phyloP scores from a whole-genome alignment of 1,140 invertebrate genomes.

The Aphelinus atriplicis region DNA sequence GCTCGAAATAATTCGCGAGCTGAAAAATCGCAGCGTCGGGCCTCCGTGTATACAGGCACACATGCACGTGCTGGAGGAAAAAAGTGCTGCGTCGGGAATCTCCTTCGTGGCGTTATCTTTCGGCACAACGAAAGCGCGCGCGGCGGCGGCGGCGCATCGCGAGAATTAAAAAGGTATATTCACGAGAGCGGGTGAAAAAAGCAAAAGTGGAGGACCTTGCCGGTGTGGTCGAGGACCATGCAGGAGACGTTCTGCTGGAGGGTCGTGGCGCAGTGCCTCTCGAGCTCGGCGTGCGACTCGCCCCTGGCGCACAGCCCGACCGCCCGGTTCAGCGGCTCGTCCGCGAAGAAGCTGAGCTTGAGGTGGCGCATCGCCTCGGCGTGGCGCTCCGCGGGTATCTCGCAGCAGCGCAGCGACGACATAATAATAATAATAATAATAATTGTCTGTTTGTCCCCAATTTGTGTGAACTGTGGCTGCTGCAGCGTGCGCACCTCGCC shows the following conservation, averaged over 20 bases:
- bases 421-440: slow-evolving; percentile 34
- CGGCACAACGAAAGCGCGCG: too few relatives aligned
- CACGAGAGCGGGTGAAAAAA: neutral
- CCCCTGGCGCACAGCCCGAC: slow-evolving; percentile 76
- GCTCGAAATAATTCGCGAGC: too few relatives aligned
- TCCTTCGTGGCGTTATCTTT: too few relatives aligned
- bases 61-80: too few relatives aligned
- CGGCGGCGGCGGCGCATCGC: too few relatives aligned
- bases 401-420: slow-evolving; percentile 53
- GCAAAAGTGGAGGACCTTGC: slow-evolving; percentile 63
- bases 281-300: slow-evolving; percentile 75
- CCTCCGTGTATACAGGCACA: too few relatives aligned
- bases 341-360: slow-evolving; percentile 78
- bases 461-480: neutral
- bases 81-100: too few relatives aligned
- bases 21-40: too few relatives aligned
- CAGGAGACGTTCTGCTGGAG: slow-evolving; percentile 77
- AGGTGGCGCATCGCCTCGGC: slow-evolving; percentile 76
- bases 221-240: slow-evolving; percentile 72
- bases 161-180: too few relatives aligned
- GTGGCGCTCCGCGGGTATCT: slow-evolving; percentile 67
- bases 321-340: slow-evolving; percentile 81
- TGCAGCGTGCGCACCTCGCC: slow-evolving; percentile 1
- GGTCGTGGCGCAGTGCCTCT: slow-evolving; percentile 76
- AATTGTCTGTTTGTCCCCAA: slow-evolving; percentile 25